phyloP scores from a whole-genome alignment of 2,113 vertebrate genomes.

The Marmota flaviventris region DNA sequence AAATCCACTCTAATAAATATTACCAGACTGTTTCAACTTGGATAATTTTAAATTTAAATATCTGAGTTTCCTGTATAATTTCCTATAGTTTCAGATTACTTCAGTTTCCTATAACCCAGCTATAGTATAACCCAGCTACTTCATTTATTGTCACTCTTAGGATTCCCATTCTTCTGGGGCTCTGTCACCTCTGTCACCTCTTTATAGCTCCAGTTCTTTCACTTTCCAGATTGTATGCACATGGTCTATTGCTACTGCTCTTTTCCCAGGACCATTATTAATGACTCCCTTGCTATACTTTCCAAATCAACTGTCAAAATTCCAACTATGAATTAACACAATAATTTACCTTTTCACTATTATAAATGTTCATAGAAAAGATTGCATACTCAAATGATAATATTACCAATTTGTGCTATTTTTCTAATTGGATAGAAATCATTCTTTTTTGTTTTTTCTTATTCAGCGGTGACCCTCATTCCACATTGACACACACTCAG shows the following conservation, averaged over 20 bases:
- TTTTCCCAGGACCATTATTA: neutral
- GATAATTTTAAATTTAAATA: neutral
- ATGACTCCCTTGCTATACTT: neutral
- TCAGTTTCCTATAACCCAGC: neutral
- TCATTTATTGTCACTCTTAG: neutral
- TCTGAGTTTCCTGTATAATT: neutral
- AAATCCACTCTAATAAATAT: neutral
- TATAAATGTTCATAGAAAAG: neutral
- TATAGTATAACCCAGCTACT: neutral
- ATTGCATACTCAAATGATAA: neutral
- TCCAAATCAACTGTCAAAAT: slow-evolving; percentile 5
- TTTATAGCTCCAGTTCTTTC: neutral
- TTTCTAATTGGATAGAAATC: neutral
- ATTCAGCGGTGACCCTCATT: neutral
- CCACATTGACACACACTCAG: neutral
- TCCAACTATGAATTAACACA: neutral
- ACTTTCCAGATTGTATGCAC: neutral
- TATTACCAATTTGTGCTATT: neutral
- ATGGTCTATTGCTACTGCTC: neutral
- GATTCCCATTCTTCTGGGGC: too few relatives aligned
- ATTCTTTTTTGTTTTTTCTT: neutral
- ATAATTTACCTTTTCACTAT: neutral
- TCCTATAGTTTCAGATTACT: too few relatives aligned
- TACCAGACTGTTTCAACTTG: neutral
- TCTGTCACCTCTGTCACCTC: too few relatives aligned